These are phyloP conservation scores for Amyelois transitella DNA, from an alignment of 1,140 invertebrate species.

Conservation along the genomic window DNA sequence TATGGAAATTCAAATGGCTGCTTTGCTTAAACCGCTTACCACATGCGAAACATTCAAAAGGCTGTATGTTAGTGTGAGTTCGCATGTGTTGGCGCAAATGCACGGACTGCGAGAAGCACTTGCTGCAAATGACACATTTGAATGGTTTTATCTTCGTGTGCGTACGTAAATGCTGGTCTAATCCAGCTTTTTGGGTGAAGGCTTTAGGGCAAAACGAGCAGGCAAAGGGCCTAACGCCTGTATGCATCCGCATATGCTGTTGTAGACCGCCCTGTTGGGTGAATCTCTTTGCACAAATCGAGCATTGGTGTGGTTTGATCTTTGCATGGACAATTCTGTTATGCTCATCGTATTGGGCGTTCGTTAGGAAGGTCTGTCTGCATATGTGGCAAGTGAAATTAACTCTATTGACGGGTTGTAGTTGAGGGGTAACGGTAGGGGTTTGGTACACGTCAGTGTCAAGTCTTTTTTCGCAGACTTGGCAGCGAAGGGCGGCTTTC, in stretches of 20 bases:
- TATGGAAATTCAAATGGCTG: constrained; percentile 70
- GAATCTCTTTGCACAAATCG: constrained; percentile 63
- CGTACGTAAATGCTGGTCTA: constrained; percentile 79
- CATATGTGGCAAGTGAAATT: constrained; percentile 58
- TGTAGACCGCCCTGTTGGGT: constrained; percentile 66
- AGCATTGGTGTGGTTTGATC: constrained; percentile 62
- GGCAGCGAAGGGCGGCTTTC: constrained; percentile 59
- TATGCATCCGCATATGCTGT: constrained; percentile 77
- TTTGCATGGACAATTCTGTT: constrained; percentile 71
- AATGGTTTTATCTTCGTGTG: constrained; percentile 81
- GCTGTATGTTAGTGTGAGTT: constrained; percentile 80
- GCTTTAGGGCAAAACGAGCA: constrained; percentile 89
- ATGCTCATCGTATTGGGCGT: constrained; percentile 64
- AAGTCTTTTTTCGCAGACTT: constrained; percentile 67
- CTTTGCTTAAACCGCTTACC: constrained; percentile 67
- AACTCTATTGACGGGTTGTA: constrained; percentile 13
- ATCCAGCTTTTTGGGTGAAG: constrained; percentile 85
- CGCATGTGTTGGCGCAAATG: constrained; percentile 70
- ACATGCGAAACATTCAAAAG: constrained; percentile 82
- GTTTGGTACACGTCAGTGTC: constrained; percentile 38
- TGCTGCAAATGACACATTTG: constrained; percentile 81
- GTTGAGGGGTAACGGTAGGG: constrained; percentile 12
- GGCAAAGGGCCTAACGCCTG: constrained; percentile 88
- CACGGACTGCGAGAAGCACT: constrained; percentile 76
- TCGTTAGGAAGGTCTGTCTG: constrained; percentile 61